Conservation (phyloP, 2,113 vertebrate genomes). For the Brachyistius frenatus region DNA sequence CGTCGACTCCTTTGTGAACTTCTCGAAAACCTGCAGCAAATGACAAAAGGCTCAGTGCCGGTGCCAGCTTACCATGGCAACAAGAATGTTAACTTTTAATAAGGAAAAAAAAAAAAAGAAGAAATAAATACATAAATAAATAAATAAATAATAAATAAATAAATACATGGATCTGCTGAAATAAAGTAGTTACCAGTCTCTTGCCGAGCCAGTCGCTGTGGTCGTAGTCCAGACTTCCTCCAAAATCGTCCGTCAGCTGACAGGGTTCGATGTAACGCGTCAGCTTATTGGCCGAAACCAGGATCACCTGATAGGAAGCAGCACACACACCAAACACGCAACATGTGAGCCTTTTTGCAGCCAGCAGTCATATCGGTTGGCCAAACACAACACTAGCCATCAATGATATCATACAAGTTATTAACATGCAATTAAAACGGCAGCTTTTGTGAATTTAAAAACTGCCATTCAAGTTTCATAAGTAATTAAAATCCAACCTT, state of each 20-base stretch:
- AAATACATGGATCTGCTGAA: neutral
- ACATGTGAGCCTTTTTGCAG: neutral
- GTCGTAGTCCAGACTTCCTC: conserved; percentile 96
- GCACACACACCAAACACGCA: neutral
- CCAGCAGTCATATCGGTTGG: no score
- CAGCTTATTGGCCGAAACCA: conserved; percentile 98
- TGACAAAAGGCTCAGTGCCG: neutral
- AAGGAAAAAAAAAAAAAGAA: no score
- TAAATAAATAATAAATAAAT: neutral
- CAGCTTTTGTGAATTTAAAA: no score
- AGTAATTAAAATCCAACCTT: no score
- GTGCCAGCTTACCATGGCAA: neutral
- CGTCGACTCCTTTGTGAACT: conserved; percentile 97
- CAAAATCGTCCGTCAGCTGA: conserved; percentile 97
- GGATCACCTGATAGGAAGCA: conserved; percentile 90
- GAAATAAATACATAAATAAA: neutral
- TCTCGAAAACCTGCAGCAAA: conserved; percentile 93
- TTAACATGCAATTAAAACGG: no score
- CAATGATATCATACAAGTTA: no score
- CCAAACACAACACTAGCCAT: no score
- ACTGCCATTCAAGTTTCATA: no score
- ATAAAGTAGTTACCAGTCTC: conserved; percentile 86
- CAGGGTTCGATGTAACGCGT: conserved; percentile 98
- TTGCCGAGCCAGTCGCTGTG: conserved; percentile 99
- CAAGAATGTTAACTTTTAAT: neutral